These are phyloP conservation scores for Marmota flaviventris DNA, from an alignment of 2,113 vertebrate genomes.

Conservation along the genomic window DNA sequence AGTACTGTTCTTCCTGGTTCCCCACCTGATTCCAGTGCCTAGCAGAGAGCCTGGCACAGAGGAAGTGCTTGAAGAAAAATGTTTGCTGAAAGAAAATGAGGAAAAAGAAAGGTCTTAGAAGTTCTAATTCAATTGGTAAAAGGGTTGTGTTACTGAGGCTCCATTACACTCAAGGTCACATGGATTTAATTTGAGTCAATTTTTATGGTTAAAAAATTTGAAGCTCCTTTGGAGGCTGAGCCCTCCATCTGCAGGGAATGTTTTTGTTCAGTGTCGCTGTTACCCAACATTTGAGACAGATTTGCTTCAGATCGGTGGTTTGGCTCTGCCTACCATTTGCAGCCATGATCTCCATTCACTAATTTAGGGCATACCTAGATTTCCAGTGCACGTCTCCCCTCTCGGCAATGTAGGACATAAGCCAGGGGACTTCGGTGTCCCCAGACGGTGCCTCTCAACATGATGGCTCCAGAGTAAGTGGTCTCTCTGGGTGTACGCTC, in stretches of 20 bases:
- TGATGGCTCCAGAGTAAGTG: neutral
- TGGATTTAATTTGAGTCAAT: conserved; percentile 8
- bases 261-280: neutral
- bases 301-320: neutral
- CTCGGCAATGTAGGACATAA: conserved; percentile 74
- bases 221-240: conserved; percentile 8
- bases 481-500: conserved; percentile 60
- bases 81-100: neutral
- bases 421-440: conserved; percentile 57
- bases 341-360: conserved; percentile 29
- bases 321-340: neutral
- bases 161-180: neutral
- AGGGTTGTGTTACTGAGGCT: neutral
- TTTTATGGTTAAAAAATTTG: neutral
- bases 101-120: neutral
- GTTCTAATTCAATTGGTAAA: neutral
- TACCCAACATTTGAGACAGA: neutral
- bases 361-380: conserved; percentile 74
- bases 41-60: neutral
- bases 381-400: conserved; percentile 51
- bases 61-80: neutral
- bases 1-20: neutral
- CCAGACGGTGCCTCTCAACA: conserved; percentile 45
- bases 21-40: neutral
- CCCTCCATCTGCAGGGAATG: neutral